Conservation (phyloP, 2,113 vertebrate genomes). For the Calyptommatus sinebrachiatus region DNA sequence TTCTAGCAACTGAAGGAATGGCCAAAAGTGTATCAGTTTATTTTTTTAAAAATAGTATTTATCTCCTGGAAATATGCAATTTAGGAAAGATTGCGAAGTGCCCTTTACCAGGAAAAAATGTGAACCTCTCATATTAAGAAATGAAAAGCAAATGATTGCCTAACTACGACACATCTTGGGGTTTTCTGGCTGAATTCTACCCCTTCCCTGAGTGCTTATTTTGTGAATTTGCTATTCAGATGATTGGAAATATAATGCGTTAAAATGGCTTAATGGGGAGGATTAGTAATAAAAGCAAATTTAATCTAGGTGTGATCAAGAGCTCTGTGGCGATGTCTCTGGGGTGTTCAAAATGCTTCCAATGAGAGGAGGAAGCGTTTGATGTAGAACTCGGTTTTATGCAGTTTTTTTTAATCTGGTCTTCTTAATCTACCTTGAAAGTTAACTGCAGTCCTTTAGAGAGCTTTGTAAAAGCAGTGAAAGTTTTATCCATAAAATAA, state of each 20-base stretch:
- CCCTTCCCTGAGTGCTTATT: neutral
- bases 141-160: neutral
- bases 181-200: neutral
- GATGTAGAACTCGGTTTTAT: neutral
- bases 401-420: neutral
- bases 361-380: neutral
- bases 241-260: slow-evolving; percentile 1
- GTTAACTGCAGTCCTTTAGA: slow-evolving; percentile 20
- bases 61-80: neutral
- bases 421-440: slow-evolving; percentile 29
- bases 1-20: neutral
- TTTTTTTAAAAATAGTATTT: neutral
- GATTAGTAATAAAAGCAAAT: slow-evolving; percentile 4
- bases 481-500: neutral
- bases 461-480: slow-evolving; percentile 51
- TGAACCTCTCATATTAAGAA: neutral
- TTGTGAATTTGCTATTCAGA: neutral
- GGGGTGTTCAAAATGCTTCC: neutral
- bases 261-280: neutral
- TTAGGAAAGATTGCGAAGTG: neutral
- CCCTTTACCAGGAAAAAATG: neutral
- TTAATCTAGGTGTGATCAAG: slow-evolving; percentile 9
- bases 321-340: neutral
- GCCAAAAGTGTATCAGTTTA: neutral
- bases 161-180: neutral